Evolutionary conservation across 1,140 invertebrate genomes (phyloP), one percentile per base, ranked within the genome.

Genomic region (Tetraneura akinire): DNA sequence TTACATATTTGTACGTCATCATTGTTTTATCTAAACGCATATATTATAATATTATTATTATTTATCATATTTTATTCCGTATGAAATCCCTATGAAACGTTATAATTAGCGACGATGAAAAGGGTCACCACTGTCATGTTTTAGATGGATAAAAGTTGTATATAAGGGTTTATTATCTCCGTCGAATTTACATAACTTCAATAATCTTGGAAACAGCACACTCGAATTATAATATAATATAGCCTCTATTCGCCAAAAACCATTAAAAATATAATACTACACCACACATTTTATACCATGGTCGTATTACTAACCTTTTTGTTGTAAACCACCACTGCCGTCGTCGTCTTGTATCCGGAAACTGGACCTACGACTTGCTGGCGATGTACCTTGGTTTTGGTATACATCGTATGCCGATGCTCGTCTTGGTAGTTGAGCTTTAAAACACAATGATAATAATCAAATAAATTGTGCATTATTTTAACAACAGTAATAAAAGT

Each of bases 331-430:
- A 0, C 37, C 21, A 10, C 37, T 51, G n/a, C 23, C 11, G 32
- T 83, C 80, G 3, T 87, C 86, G 29, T 86, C 85, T 45, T 87
- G 85, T 26, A 87, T 86, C 37, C 92, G 89, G 84, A 93, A 93
- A 16, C 92, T 93, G 37, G 91, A 87, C 70, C 92, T 88, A 49
- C 92, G 86, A 11, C 84, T 14, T 84, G 85, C 81, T 81, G 83
- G 74, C 82, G 84, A 81, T 16, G 32, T n/a, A 32, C 73, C 81
- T 11, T 49, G 74, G 14, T 84, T 73, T 85, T 86, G 16, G 82
- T 92, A 93, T 14, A 94, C 92, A 83, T 94, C 92, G 82, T 93
- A 93, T 29, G 92, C 92, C 18, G 92, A 93, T 55, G 92, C 92
- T 83, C 91, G 80, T 51, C 84, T 80, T 4, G 84, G 83, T 53